Conservation (phyloP, 2,888 invertebrate species). For the Chromoteleia sp. region DNA sequence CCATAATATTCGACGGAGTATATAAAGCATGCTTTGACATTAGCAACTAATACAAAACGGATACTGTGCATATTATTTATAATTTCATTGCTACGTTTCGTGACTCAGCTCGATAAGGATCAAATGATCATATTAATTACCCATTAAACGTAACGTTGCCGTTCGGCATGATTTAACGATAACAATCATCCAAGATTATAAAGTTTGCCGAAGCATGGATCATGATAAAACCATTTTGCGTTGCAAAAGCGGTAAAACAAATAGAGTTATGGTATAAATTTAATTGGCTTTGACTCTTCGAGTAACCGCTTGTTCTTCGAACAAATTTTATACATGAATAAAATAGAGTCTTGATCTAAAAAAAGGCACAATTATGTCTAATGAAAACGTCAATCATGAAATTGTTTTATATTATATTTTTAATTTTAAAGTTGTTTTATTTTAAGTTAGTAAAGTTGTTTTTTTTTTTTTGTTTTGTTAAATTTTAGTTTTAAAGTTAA, state of each 20-base stretch:
- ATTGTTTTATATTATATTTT: too few species aligned
- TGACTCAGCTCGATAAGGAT: constrained; percentile 67
- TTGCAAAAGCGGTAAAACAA: constrained; percentile 57
- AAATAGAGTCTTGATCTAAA: neutral
- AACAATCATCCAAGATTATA: constrained; percentile 65
- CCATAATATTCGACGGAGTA: constrained; percentile 36
- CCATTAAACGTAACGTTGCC: constrained; percentile 62
- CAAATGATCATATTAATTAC: constrained; percentile 70
- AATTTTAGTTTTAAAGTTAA: too few species aligned
- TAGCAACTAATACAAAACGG: constrained; percentile 61
- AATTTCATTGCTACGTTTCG: constrained; percentile 63
- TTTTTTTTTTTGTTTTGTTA: too few species aligned
- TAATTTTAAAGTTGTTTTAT: too few species aligned
- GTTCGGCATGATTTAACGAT: constrained; percentile 67
- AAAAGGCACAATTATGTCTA: constrained; percentile 28
- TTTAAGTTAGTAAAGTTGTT: too few species aligned
- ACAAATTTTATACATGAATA: constrained; percentile 16
- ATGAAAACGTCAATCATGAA: constrained; percentile 48
- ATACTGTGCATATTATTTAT: constrained; percentile 61
- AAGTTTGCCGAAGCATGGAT: constrained; percentile 59
- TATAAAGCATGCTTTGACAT: constrained; percentile 61
- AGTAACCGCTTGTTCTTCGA: constrained; percentile 2
- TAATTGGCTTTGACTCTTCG: constrained; percentile 53
- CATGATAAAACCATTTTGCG: constrained; percentile 65
- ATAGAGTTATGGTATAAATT: constrained; percentile 62